These are phyloP conservation scores for Ctenopoma multispine DNA, from an alignment of 2,797 vertebrate species.

Conservation along the genomic window DNA sequence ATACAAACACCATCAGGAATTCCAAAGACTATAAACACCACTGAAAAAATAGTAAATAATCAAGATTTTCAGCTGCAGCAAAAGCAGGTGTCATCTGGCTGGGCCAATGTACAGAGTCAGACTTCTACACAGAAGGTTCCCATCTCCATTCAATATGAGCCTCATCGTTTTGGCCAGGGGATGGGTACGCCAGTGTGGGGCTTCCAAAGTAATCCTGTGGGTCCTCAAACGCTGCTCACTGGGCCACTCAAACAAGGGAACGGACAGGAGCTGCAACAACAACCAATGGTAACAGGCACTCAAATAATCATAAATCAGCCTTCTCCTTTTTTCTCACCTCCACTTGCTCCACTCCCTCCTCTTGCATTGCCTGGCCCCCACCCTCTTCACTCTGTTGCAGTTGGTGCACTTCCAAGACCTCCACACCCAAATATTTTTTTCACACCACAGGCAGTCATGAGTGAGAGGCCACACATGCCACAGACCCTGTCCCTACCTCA, in stretches of 20 bases:
- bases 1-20: conserved; percentile 71
- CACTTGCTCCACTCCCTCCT: conserved; percentile 77
- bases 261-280: conserved; percentile 75
- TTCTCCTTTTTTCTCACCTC: conserved; percentile 79
- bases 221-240: conserved; percentile 75
- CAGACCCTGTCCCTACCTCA: conserved; percentile 81
- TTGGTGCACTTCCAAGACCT: conserved; percentile 76
- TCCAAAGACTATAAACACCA: conserved; percentile 72
- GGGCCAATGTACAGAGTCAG: conserved; percentile 65
- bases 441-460: conserved; percentile 79
- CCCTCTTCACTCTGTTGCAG: conserved; percentile 81
- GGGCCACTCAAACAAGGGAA: conserved; percentile 78
- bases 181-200: conserved; percentile 78
- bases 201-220: conserved; percentile 78
- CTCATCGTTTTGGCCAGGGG: conserved; percentile 76
- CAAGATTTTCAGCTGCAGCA: conserved; percentile 77
- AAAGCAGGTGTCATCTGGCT: conserved; percentile 69
- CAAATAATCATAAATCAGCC: conserved; percentile 83
- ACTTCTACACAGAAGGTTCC: conserved; percentile 74
- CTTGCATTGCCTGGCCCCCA: conserved; percentile 79
- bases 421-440: conserved; percentile 83
- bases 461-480: conserved; percentile 74
- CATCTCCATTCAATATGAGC: conserved; percentile 76
- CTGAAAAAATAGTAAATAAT: conserved; percentile 71
- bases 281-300: conserved; percentile 78